Evolutionary conservation across 2,113 vertebrate species (phyloP).

Genomic region (Dissostichus mawsoni): DNA sequence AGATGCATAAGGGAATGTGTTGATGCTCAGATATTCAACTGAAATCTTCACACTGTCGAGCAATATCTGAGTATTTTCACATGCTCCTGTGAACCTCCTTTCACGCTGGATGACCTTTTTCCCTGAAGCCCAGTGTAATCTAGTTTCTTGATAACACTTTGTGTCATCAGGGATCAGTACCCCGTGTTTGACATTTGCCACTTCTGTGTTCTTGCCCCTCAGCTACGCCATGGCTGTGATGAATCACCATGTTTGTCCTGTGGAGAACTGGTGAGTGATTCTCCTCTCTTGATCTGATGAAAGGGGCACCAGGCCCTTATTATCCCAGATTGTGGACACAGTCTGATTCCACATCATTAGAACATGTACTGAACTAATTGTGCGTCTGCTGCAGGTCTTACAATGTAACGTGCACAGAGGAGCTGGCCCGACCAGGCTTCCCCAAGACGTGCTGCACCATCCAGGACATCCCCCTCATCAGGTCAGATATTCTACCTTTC

Average conservation of each 20-base stretch:
- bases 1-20: not conserved
- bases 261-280: conserved; percentile 92
- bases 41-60: not conserved
- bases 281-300: not conserved
- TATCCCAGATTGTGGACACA: not conserved
- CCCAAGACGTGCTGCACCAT: conserved; percentile 94
- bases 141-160: not conserved
- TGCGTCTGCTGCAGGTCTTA: conserved; percentile 85
- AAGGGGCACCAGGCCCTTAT: not conserved
- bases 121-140: not conserved
- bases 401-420: conserved; percentile 91
- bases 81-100: not conserved
- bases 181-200: conserved; percentile 10
- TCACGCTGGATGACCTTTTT: not conserved
- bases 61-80: conserved; percentile 1
- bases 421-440: conserved; percentile 87
- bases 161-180: not conserved
- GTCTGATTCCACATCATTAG: not conserved
- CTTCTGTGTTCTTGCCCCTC: conserved; percentile 25
- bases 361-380: conserved; percentile 5
- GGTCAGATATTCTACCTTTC: conserved; percentile 75
- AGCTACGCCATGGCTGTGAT: conserved; percentile 96
- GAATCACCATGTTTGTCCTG: conserved; percentile 95
- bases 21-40: not conserved
- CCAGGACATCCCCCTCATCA: conserved; percentile 93